A percentile compares a stretch with the other conserved stretches of the same genome.
Evolutionary conservation across 2,888 invertebrate species (phyloP).

Genomic region (Cancer borealis): DNA sequence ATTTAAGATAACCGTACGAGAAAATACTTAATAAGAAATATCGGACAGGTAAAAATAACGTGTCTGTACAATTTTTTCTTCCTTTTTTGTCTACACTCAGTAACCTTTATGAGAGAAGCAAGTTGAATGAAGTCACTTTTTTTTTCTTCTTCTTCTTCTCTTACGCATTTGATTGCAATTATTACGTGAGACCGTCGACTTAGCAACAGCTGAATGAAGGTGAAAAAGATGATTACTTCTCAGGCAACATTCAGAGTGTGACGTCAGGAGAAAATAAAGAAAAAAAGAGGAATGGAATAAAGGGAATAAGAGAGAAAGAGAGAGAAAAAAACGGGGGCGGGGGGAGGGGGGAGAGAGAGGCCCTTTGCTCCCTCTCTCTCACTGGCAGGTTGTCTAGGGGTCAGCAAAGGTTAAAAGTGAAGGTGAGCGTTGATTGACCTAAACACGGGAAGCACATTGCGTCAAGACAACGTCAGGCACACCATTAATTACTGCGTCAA

Average conservation of each 20-base stretch:
- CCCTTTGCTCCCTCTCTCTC: background rate
- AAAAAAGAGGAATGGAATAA: background rate
- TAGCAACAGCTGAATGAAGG: background rate
- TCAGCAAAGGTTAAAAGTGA: background rate
- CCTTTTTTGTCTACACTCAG: background rate
- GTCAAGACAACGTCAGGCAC: background rate
- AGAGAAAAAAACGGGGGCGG: background rate
- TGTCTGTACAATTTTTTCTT: background rate
- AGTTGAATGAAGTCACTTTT: background rate
- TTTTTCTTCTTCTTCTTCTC: background rate
- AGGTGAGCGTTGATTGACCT: conserved; percentile 21
- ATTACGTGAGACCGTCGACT: background rate
- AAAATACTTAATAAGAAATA: background rate
- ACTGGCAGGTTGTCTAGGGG: background rate
- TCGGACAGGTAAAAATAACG: background rate
- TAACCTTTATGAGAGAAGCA: conserved; percentile 11
- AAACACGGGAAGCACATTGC: background rate
- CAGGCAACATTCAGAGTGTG: background rate
- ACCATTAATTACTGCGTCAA: conserved; percentile 8
- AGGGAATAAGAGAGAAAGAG: background rate
- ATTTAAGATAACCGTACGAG: background rate
- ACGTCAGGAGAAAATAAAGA: background rate
- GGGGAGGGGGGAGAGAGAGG: background rate
- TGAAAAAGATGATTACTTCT: background rate
- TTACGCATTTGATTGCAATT: background rate